Percentiles rank a stretch among this genome's conserved stretches.
Evolutionary conservation across 2,888 invertebrate genomes (phyloP).

Genomic region (Pachydiplax longipennis): DNA sequence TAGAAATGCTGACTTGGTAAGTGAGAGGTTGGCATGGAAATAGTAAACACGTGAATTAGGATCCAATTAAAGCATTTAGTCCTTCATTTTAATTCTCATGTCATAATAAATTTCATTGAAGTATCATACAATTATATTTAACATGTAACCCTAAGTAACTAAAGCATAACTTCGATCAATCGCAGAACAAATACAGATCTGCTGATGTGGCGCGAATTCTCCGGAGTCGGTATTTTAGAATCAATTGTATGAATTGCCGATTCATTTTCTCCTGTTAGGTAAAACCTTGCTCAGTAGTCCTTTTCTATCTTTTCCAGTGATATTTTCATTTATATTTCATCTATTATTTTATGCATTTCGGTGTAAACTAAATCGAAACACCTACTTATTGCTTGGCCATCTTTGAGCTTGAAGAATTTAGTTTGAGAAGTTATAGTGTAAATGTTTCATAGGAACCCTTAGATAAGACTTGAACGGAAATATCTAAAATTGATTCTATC

Average conservation of each 20-base stretch:
- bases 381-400: too few species aligned
- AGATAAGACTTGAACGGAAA: too few species aligned
- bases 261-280: too few species aligned
- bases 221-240: background rate
- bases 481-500: too few species aligned
- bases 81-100: background rate
- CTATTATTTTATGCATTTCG: too few species aligned
- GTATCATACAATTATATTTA: background rate
- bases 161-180: background rate
- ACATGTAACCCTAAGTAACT: background rate
- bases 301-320: too few species aligned
- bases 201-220: conserved; percentile 37
- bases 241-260: background rate
- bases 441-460: too few species aligned
- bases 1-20: background rate
- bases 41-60: conserved; percentile 5
- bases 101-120: background rate
- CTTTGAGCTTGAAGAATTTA: too few species aligned
- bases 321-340: too few species aligned
- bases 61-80: background rate
- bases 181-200: background rate
- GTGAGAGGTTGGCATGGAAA: background rate
- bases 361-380: too few species aligned
- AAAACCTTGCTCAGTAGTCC: too few species aligned
- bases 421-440: too few species aligned